Evolutionary conservation across 92 coral and sea anemone species (phyloP), one percentile per base, ranked within the genome.

Genomic region (Actinernus sp.): DNA sequence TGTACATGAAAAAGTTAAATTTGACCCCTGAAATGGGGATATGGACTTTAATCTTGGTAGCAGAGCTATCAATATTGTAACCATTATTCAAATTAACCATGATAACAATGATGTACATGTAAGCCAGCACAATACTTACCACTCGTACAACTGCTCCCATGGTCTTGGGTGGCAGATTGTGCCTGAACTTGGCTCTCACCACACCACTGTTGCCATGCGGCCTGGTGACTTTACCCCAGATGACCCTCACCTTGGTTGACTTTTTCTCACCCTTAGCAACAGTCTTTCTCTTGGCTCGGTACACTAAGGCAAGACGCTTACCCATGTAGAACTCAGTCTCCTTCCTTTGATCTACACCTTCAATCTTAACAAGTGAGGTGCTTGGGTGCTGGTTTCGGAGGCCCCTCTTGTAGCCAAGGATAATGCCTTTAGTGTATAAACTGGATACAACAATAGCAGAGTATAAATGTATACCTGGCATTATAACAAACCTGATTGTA

Each of bases 121-220:
- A 68, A n/a, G 30, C 16, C 12, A n/a, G 12, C 18, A 1, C 30
- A 41, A 49, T 5, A 79, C 99, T 79, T 55, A 95, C 99, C 86
- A 95, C 95, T 83, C 99, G 65, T 4, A 95, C 99, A 19, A 95
- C 87, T 28, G 95, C 92, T 1, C 97, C 99, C 93, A 95, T 90
- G 43, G 92, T 75, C 69, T 95, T 91, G 34, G 99, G 97, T 55
- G 99, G 99, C 49, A 95, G 88, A 48, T 95, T 95, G 34, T 90
- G 97, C 22, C 97, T 69, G 90, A 95, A 95, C 49, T 84, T 87
- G n/a, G 99, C 99, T 71, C 94, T 83, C 24, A 95, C 97, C 14
- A 95, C 99, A 60, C 99, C 99, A 73, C 99, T 95, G 92, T 95
- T 95, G 36, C 99, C 99, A 84, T 95, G 99, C 23, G 99, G 69